Percentiles rank a stretch among this genome's conserved stretches.
phyloP scores from a whole-genome alignment of 2,797 vertebrate species.

The Etheostoma perlongum region DNA sequence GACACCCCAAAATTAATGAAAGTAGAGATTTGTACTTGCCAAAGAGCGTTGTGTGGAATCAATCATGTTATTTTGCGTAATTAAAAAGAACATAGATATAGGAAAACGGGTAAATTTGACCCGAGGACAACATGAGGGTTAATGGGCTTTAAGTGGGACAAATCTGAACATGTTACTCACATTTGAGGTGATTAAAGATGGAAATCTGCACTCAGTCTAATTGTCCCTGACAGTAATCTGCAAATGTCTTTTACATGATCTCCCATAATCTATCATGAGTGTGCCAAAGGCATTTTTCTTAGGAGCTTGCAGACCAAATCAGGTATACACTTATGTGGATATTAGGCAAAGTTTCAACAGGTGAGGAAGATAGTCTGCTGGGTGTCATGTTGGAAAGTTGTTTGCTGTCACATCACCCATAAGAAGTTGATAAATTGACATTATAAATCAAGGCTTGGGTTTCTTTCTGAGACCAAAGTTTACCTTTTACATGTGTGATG shows the following conservation, averaged over 20 bases:
- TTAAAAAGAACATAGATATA: no score
- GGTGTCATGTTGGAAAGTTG: background rate
- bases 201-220: background rate
- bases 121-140: no score
- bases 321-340: slow-evolving; percentile 4
- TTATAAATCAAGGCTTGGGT: slow-evolving; percentile 6
- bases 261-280: slow-evolving; percentile 21
- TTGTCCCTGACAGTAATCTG: slow-evolving; percentile 12
- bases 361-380: background rate
- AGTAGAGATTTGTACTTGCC: no score
- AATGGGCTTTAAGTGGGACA: background rate
- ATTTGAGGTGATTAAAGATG: slow-evolving; percentile 7
- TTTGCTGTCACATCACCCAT: slow-evolving; percentile 4
- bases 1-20: no score
- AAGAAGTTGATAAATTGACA: background rate
- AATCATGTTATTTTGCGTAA: no score
- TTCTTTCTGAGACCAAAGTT: background rate
- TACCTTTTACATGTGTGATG: background rate
- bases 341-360: slow-evolving; percentile 7
- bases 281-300: slow-evolving; percentile 32
- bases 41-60: no score
- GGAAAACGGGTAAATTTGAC: no score
- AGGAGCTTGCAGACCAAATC: background rate
- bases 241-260: slow-evolving; percentile 8
- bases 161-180: slow-evolving; percentile 12